A percentile compares a stretch with the other conserved stretches of the same genome.
Conservation (phyloP, 2,888 invertebrate species). For the Ophion costatus region DNA sequence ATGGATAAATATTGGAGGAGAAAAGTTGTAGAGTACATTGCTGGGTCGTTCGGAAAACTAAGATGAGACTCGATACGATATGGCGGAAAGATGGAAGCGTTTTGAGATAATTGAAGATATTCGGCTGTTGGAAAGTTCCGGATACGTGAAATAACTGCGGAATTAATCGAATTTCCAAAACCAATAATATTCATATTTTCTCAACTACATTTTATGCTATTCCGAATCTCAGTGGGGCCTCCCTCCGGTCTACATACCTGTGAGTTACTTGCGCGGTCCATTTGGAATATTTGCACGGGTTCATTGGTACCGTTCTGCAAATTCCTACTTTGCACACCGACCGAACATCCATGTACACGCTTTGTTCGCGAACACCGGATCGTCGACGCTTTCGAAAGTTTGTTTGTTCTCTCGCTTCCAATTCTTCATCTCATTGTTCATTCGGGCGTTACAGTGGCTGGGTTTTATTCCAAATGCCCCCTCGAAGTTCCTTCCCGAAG, state of each 20-base stretch:
- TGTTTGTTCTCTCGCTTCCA: slow-evolving; percentile 37
- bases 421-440: slow-evolving; percentile 29
- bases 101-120: background rate
- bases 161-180: background rate
- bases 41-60: background rate
- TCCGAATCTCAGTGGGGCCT: background rate
- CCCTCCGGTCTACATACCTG: background rate
- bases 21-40: background rate
- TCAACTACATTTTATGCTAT: background rate
- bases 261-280: slow-evolving; percentile 21
- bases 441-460: slow-evolving; percentile 11
- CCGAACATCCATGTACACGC: slow-evolving; percentile 37
- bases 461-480: slow-evolving; percentile 11
- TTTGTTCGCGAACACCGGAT: slow-evolving; percentile 40
- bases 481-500: slow-evolving; percentile 7
- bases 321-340: slow-evolving; percentile 11
- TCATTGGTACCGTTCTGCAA: background rate
- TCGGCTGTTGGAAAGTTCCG: background rate
- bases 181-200: background rate
- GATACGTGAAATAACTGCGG: background rate
- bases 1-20: background rate
- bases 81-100: background rate
- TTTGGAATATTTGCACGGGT: slow-evolving; percentile 19
- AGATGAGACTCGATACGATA: background rate
- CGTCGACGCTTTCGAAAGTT: slow-evolving; percentile 55